Evolutionary conservation across 2,113 vertebrate species (phyloP).

Genomic region (Epinephelus moara): DNA sequence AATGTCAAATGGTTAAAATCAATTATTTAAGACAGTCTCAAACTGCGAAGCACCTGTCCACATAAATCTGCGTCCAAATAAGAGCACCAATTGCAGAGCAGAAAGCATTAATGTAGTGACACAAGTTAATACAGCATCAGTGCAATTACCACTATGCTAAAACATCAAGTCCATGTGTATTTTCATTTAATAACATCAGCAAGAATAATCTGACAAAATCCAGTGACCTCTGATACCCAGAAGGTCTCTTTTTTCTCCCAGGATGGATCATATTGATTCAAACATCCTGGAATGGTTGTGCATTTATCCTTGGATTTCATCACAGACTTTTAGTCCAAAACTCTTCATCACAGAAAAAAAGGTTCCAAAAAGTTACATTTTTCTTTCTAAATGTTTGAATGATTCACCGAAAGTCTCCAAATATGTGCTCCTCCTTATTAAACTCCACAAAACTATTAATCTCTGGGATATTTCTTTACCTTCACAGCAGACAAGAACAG

Average conservation of each 20-base stretch:
- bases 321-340: constrained; percentile 2
- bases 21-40: constrained; percentile 7
- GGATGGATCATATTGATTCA: constrained; percentile 15
- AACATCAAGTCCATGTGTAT: neutral
- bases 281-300: neutral
- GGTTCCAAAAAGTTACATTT: neutral
- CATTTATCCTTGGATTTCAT: constrained; percentile 15
- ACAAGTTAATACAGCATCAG: neutral
- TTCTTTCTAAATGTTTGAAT: constrained; percentile 19
- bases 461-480: constrained; percentile 77
- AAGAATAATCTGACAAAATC: neutral
- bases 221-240: neutral
- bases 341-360: neutral
- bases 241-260: neutral
- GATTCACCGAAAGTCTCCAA: constrained; percentile 24
- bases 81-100: constrained; percentile 13
- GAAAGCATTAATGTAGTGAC: neutral
- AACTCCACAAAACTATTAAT: constrained; percentile 32
- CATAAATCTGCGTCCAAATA: constrained; percentile 30
- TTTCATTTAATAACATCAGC: neutral
- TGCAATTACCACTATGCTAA: neutral
- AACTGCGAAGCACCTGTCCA: constrained; percentile 50
- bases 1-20: constrained; percentile 4
- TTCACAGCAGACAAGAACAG: constrained; percentile 84
- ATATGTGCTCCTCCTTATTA: neutral